A percentile compares a stretch with the other conserved stretches of the same genome.
These are phyloP conservation scores for Mormyrus proboscirostris DNA, from an alignment of 2,797 vertebrate genomes.

Conservation along the genomic window DNA sequence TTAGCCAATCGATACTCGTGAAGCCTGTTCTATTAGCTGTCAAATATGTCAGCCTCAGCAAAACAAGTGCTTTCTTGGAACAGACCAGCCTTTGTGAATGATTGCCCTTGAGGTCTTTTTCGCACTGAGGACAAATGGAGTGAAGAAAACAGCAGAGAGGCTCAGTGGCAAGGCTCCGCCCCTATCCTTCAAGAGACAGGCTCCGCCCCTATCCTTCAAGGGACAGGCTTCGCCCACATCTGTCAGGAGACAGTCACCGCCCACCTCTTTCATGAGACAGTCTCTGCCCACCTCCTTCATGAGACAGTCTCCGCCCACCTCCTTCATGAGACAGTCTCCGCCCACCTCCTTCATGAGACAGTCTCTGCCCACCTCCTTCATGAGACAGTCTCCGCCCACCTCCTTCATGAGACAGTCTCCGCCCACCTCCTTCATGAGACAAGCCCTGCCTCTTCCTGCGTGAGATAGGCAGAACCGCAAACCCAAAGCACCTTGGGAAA, in stretches of 20 bases:
- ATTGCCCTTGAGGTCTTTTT: neutral
- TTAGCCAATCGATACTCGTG: neutral
- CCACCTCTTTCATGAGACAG: neutral
- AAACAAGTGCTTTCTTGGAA: constrained; percentile 10
- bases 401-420: neutral
- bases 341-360: neutral
- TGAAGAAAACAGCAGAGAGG: neutral
- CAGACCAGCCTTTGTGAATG: neutral
- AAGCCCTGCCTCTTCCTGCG: neutral
- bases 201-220: neutral
- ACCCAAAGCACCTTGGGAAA: neutral
- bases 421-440: neutral
- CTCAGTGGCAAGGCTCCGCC: neutral
- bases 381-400: neutral
- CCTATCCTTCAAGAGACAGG: neutral
- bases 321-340: neutral
- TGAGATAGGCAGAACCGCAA: neutral
- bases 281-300: neutral
- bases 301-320: neutral
- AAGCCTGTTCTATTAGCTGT: neutral
- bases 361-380: neutral
- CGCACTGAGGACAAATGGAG: neutral
- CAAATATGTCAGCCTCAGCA: neutral
- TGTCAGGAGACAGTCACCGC: neutral
- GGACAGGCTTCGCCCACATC: neutral